Percentiles rank a stretch among this genome's conserved stretches.
These are phyloP conservation scores for Oscheius sp. DNA, from an alignment of 2,888 invertebrate genomes.

Conservation along the genomic window DNA sequence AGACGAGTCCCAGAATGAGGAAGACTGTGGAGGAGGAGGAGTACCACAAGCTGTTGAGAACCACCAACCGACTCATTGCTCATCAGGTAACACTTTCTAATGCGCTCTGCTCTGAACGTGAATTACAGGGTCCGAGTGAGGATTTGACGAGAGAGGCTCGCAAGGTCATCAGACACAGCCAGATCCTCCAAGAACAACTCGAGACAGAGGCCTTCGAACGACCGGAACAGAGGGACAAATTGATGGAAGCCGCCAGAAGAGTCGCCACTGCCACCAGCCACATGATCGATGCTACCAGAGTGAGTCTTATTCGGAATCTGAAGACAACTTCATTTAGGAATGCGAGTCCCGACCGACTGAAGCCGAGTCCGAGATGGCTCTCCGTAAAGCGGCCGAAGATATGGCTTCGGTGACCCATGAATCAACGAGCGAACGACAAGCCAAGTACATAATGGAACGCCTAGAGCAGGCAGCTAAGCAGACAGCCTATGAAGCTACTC, in stretches of 20 bases:
- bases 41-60: constrained; percentile 89
- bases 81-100: constrained; percentile 47
- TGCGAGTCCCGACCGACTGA: constrained; percentile 61
- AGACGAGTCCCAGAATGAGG: constrained; percentile 77
- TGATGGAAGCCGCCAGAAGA: constrained; percentile 93
- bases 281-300: constrained; percentile 85
- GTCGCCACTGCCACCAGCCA: constrained; percentile 93
- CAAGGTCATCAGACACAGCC: constrained; percentile 75
- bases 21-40: constrained; percentile 79
- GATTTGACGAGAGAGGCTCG: constrained; percentile 55
- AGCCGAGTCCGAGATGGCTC: constrained; percentile 75
- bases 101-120: background rate
- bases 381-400: constrained; percentile 90
- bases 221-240: constrained; percentile 87
- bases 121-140: constrained; percentile 51
- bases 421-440: constrained; percentile 78
- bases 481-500: constrained; percentile 83
- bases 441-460: constrained; percentile 59
- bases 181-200: constrained; percentile 77
- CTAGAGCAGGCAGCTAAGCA: constrained; percentile 71
- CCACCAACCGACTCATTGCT: constrained; percentile 88
- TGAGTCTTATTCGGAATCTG: constrained; percentile 78
- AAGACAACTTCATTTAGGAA: constrained; percentile 41
- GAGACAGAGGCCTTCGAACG: constrained; percentile 86
- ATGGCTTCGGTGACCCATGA: constrained; percentile 87